phyloP scores from a whole-genome alignment of 2,888 invertebrate genomes.

The Minunthozetes semirufus region DNA sequence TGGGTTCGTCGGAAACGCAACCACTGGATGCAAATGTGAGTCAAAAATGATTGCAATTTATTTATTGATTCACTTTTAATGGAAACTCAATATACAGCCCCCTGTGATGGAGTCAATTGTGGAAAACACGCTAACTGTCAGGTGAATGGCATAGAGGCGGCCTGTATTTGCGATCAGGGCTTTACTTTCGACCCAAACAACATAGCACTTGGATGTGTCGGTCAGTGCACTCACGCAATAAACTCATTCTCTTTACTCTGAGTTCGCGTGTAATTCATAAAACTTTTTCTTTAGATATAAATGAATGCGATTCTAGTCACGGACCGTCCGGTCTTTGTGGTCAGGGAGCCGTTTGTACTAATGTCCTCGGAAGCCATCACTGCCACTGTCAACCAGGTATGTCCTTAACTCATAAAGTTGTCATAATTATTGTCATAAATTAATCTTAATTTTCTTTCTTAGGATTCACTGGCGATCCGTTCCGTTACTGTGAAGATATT shows the following conservation, averaged over 20 bases:
- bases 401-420: background rate
- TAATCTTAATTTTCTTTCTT: background rate
- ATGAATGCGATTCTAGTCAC: slow-evolving; percentile 56
- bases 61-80: background rate
- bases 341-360: slow-evolving; percentile 68
- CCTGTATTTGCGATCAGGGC: slow-evolving; percentile 66
- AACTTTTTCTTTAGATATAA: slow-evolving; percentile 46
- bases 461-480: slow-evolving; percentile 60
- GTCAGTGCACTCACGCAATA: slow-evolving; percentile 29
- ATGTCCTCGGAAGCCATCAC: slow-evolving; percentile 67
- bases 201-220: slow-evolving; percentile 75
- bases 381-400: slow-evolving; percentile 75
- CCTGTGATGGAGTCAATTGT: slow-evolving; percentile 84
- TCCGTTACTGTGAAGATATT: slow-evolving; percentile 54
- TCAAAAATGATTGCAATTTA: slow-evolving; percentile 13
- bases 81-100: slow-evolving; percentile 51
- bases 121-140: slow-evolving; percentile 82
- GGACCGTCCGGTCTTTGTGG: slow-evolving; percentile 60
- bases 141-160: slow-evolving; percentile 77
- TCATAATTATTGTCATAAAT: background rate
- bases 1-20: slow-evolving; percentile 45
- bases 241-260: background rate
- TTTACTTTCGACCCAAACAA: slow-evolving; percentile 87
- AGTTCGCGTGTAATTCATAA: background rate
- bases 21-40: slow-evolving; percentile 44